Conservation (phyloP, 2,113 vertebrate genomes). For the Carassius auratus region DNA sequence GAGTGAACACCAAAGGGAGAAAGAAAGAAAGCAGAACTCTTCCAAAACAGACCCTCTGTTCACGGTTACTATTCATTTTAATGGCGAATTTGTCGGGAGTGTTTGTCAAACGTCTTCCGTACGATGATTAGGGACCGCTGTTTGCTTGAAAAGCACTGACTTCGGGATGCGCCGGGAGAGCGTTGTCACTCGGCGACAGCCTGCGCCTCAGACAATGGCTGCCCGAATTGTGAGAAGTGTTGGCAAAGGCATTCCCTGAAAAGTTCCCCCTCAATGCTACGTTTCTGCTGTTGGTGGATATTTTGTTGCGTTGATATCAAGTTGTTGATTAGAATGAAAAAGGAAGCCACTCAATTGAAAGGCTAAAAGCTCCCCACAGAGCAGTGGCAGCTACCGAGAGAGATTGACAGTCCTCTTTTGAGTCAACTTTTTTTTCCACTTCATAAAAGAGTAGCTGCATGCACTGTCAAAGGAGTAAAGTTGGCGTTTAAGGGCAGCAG, state of each 20-base stretch:
- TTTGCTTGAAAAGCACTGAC: constrained; percentile 77
- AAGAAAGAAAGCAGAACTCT: constrained; percentile 23
- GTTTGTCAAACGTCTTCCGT: constrained; percentile 76
- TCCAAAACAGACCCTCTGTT: constrained; percentile 66
- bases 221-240: constrained; percentile 76
- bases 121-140: constrained; percentile 78
- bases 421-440: constrained; percentile 71
- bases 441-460: constrained; percentile 69
- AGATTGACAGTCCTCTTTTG: constrained; percentile 76
- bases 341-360: constrained; percentile 66
- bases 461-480: constrained; percentile 69
- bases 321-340: constrained; percentile 81
- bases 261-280: constrained; percentile 67
- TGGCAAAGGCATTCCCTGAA: constrained; percentile 73
- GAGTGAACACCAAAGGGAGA: constrained; percentile 62
- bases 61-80: constrained; percentile 76
- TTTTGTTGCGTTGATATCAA: constrained; percentile 75
- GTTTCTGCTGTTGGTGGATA: constrained; percentile 74
- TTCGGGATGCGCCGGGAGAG: constrained; percentile 71
- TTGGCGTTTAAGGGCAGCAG: constrained; percentile 29
- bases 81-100: constrained; percentile 76
- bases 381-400: constrained; percentile 66
- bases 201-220: constrained; percentile 73
- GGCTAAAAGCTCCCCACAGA: constrained; percentile 61
- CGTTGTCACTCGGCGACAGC: constrained; percentile 78